A percentile compares a stretch with the other conserved stretches of the same genome.
phyloP scores from a whole-genome alignment of 2,113 vertebrate genomes.

The Oryzias woworae region DNA sequence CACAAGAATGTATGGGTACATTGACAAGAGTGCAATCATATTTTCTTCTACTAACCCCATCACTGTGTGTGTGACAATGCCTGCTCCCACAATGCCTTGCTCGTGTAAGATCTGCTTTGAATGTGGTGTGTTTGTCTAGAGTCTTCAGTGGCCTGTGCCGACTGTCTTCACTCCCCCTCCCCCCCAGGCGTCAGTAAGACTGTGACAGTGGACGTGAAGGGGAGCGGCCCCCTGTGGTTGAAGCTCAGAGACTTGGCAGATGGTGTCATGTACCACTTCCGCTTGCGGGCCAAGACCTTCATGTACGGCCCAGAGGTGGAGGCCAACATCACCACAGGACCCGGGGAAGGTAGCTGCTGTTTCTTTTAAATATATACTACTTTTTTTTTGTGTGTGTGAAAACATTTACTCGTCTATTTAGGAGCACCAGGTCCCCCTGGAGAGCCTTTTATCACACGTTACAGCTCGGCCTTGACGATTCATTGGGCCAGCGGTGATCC shows the following conservation, averaged over 20 bases:
- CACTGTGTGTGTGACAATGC: slow-evolving; percentile 17
- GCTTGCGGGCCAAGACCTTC: slow-evolving; percentile 92
- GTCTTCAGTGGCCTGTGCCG: slow-evolving; percentile 77
- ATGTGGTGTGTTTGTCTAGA: slow-evolving; percentile 74
- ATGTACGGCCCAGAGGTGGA: slow-evolving; percentile 92
- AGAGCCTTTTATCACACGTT: slow-evolving; percentile 91
- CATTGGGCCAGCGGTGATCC: slow-evolving; percentile 95
- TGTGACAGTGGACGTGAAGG: slow-evolving; percentile 95
- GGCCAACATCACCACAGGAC: slow-evolving; percentile 95
- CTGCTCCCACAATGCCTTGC: slow-evolving; percentile 41
- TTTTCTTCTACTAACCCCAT: slow-evolving; percentile 36
- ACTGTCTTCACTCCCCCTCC: slow-evolving; percentile 77
- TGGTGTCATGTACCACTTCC: slow-evolving; percentile 90
- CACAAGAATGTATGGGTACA: slow-evolving; percentile 11
- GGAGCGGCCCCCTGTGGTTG: slow-evolving; percentile 88
- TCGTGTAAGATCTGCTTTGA: slow-evolving; percentile 64
- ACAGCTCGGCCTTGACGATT: slow-evolving; percentile 90
- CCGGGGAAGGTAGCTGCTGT: slow-evolving; percentile 86
- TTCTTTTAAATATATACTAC: neutral
- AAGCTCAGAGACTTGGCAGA: slow-evolving; percentile 94
- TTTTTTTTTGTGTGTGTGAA: neutral
- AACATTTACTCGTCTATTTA: slow-evolving; percentile 42
- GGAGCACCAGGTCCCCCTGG: slow-evolving; percentile 93
- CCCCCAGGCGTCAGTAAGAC: slow-evolving; percentile 94
- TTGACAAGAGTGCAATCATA: slow-evolving; percentile 6